A percentile compares a stretch with the other conserved stretches of the same genome.
These are phyloP conservation scores for Oriolus oriolus DNA, from an alignment of 2,113 vertebrate species.

Conservation along the genomic window DNA sequence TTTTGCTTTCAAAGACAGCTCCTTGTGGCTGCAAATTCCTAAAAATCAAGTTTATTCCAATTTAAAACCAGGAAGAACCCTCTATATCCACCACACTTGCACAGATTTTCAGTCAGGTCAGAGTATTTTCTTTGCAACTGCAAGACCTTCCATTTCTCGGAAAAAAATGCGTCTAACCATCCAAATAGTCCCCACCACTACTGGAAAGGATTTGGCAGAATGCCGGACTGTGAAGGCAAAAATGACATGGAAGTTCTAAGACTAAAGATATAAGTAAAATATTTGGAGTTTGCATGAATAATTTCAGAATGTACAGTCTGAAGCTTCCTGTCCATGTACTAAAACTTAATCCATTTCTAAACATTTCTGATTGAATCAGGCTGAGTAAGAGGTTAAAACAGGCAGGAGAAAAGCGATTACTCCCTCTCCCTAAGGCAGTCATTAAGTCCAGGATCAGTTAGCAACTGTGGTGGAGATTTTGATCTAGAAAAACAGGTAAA, in stretches of 20 bases:
- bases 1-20: background rate
- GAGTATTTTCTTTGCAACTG: background rate
- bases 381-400: constrained; percentile 13
- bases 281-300: background rate
- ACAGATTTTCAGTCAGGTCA: background rate
- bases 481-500: background rate
- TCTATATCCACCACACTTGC: background rate
- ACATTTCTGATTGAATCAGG: background rate
- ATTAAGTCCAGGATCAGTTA: background rate
- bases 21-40: background rate
- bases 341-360: background rate
- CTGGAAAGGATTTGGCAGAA: background rate
- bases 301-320: background rate
- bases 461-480: background rate
- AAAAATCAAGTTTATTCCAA: background rate
- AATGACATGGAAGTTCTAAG: background rate
- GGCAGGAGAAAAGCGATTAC: background rate
- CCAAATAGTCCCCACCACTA: background rate
- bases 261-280: background rate
- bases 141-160: background rate
- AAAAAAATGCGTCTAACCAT: background rate
- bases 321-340: background rate
- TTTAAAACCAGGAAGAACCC: background rate
- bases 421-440: background rate
- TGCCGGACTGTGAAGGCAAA: background rate